phyloP scores from a whole-genome alignment of 2,113 vertebrate genomes.

The Xenotilapia longispinis region DNA sequence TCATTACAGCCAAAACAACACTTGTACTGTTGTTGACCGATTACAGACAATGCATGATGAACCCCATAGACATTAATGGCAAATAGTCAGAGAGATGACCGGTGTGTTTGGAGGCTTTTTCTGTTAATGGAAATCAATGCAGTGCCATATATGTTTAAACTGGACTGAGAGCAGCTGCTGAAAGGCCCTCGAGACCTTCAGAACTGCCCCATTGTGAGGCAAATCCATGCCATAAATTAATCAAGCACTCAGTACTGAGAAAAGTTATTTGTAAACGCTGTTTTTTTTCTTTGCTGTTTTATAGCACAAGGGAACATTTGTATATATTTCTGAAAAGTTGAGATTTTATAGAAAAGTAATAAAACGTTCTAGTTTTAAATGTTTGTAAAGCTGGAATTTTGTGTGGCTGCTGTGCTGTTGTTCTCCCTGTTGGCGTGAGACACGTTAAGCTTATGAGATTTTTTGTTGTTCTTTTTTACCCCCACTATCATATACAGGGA shows the following conservation, averaged over 20 bases:
- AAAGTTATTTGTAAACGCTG: slow-evolving; percentile 73
- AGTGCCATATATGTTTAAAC: slow-evolving; percentile 79
- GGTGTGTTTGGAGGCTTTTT: slow-evolving; percentile 80
- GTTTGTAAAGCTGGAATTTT: slow-evolving; percentile 3
- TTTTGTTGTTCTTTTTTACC: neutral
- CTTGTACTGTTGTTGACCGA: slow-evolving; percentile 76
- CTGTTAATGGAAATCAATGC: slow-evolving; percentile 81
- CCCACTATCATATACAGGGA: neutral
- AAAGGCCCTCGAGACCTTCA: slow-evolving; percentile 74
- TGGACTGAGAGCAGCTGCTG: slow-evolving; percentile 77
- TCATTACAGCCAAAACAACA: slow-evolving; percentile 76
- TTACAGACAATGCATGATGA: slow-evolving; percentile 83
- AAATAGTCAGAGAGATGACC: slow-evolving; percentile 76
- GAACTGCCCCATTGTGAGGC: slow-evolving; percentile 83
- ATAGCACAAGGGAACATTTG: slow-evolving; percentile 66
- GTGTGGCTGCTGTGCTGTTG: neutral
- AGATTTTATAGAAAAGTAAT: slow-evolving; percentile 92
- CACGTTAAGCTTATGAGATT: neutral
- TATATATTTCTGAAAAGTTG: slow-evolving; percentile 80
- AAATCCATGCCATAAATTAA: slow-evolving; percentile 81
- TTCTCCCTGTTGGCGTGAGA: neutral
- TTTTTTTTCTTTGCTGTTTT: slow-evolving; percentile 65
- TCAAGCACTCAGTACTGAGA: slow-evolving; percentile 77
- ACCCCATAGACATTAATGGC: slow-evolving; percentile 76
- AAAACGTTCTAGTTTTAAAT: slow-evolving; percentile 85